Evolutionary conservation across 2,888 invertebrate genomes (phyloP), one percentile per base, ranked within the genome.

Genomic region (Sinopyrophorus schimmeli): DNA sequence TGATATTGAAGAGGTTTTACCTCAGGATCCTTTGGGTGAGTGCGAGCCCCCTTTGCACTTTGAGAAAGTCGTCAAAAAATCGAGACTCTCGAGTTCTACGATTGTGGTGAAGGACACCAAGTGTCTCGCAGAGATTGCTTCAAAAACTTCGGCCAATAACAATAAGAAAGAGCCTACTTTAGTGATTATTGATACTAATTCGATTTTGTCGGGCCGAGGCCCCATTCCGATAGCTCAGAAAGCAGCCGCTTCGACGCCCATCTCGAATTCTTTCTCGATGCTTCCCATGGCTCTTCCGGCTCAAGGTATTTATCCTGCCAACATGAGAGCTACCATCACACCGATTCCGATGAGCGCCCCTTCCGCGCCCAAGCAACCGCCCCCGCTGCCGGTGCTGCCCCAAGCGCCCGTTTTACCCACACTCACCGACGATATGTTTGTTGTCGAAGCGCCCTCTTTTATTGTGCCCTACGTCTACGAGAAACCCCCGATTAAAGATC

Each of bases 381-480:
- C 57, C 12, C 67, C 61, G 7, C 46, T 71, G 34, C 16, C 39
- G 6, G 31, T 28, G 20, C 32, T 39, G 4, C 66, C 67, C 62
- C 62, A 35, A 71, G 79, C 84, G 23, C 81, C 81, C 20, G 83
- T 91, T 54, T 71, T 93, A 60, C 91, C 91, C 1, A 88, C 89
- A 4, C 72, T 93, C 14, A 92, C 92, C 11, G 92, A 93, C 69
- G 92, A 93, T 63, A 92, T 92, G 87, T 92, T 87, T 70, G 92
- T 93, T 6, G 87, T 93, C 5, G 92, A 93, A 73, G 92, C 92
- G 16, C 92, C 93, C 3, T 92, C 92, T 12, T 92, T 93, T 68
- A 92, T 93, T 67, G 92, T 93, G 59, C 93, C 93, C 31, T 93
- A 93, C 70, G 90, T 93, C 12, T 92, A 92, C 73, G 92, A 93